A percentile compares a stretch with the other conserved stretches of the same genome.
phyloP scores from a whole-genome alignment of 2,113 vertebrate genomes.

The Sula dactylatra region DNA sequence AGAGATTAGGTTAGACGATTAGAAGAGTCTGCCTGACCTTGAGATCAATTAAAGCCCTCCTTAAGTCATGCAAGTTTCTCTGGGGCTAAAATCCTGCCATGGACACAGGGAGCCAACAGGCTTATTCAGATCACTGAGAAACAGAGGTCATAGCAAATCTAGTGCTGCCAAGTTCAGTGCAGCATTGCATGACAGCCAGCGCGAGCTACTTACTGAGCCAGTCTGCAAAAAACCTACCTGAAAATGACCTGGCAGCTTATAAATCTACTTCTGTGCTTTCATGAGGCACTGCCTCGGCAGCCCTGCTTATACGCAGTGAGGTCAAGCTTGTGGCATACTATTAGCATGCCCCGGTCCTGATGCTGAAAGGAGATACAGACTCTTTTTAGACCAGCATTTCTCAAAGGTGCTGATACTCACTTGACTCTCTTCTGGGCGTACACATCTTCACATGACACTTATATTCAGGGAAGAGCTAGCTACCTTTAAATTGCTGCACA shows the following conservation, averaged over 20 bases:
- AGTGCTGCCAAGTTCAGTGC: not conserved
- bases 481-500: not conserved
- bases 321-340: fast-evolving
- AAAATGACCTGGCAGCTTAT: not conserved
- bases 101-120: not conserved
- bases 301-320: not conserved
- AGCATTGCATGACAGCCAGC: not conserved
- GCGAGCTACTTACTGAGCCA: not conserved
- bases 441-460: not conserved
- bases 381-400: not conserved
- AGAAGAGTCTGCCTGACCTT: not conserved
- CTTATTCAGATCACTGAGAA: not conserved
- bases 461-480: not conserved
- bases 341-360: not conserved
- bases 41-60: not conserved
- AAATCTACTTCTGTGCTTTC: not conserved
- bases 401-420: not conserved
- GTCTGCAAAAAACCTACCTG: not conserved
- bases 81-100: not conserved
- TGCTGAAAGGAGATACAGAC: not conserved
- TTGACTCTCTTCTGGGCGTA: not conserved
- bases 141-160: not conserved
- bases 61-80: not conserved
- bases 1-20: not conserved
- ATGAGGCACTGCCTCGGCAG: not conserved